Percentiles rank a stretch among this genome's conserved stretches.
These are phyloP conservation scores for Murina feae DNA, from an alignment of 2,113 vertebrate genomes.

Conservation along the genomic window DNA sequence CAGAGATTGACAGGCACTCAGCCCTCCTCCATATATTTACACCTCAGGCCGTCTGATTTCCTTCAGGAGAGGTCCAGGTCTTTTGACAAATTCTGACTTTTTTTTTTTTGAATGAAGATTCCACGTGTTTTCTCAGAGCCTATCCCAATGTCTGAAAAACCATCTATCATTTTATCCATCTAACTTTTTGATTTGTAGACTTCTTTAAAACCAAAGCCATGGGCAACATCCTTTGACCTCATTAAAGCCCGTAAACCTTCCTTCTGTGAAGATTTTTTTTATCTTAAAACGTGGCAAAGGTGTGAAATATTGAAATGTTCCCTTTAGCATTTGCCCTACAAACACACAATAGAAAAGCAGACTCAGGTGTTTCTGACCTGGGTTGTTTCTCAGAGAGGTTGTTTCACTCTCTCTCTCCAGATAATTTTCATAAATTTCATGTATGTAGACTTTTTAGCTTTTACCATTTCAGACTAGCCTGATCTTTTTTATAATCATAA, in stretches of 20 bases:
- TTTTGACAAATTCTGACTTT: neutral
- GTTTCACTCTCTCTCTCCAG: neutral
- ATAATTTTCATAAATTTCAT: neutral
- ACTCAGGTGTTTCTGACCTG: neutral
- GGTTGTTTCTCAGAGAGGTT: neutral
- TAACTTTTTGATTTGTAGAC: neutral
- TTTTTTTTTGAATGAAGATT: neutral
- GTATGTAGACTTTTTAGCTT: neutral
- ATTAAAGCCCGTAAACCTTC: neutral
- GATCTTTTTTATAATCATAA: neutral
- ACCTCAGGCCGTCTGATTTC: neutral
- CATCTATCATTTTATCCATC: neutral
- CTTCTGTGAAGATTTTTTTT: constrained; percentile 27
- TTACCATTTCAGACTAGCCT: neutral
- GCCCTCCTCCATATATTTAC: neutral
- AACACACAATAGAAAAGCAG: neutral
- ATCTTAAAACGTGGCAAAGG: constrained; percentile 46
- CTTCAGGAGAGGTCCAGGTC: neutral
- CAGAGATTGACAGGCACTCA: neutral
- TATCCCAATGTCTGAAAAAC: neutral
- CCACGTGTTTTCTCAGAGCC: neutral
- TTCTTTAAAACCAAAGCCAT: constrained; percentile 11
- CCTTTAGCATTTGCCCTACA: constrained; percentile 7
- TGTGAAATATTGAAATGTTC: constrained; percentile 25
- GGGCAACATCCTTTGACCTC: neutral